Base-by-base conservation (phyloP, 2,797 vertebrate species). In the Muscicapa comitata region DNA sequence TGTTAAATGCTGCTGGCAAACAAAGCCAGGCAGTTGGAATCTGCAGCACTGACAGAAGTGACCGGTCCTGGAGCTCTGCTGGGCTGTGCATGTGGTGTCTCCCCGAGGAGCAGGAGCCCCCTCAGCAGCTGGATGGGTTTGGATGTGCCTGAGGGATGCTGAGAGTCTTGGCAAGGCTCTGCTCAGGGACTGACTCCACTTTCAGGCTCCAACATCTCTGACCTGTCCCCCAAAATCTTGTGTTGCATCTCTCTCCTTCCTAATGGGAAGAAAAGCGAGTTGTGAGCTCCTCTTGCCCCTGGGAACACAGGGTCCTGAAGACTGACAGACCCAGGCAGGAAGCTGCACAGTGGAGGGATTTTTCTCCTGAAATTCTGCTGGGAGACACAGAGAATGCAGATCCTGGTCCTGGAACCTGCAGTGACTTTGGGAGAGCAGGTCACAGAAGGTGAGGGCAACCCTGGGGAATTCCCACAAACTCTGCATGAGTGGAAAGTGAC, bases 1-100 rank as follows among this genome's bases (percentile, higher is more conserved):
- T 88, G 79, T 45, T 86, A 90, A 86, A 90, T 7, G 81, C 84
- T 91, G 93, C 85, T 86, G 90, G 93, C n/a, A 38, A 77, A 33
- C 67, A 55, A 45, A 74, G 4, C 50, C 11, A 42, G 92, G 86
- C 53, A 33, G 43, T 37, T 67, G 31, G 57, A 24, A 7, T 24
- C 53, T 24, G 68, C 45, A 54, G 78, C 58, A 10, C 50, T 37
- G 65, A 6, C 38, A 77, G 57, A 54, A 74, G 66, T 8, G 68
- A 13, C 45, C 70, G 0, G 14, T 85, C 59, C 67, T 74, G 51
- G 20, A 19, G 63, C 81, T 65, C 7, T 57, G 75, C 72, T 59
- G 57, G 3, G 53, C 28, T 19, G 37, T 3, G 7, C 7, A 42
- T 14, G 80, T 54, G 15, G 26, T 11, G n/a, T 23, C 24, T 68